phyloP scores from a whole-genome alignment of 2,113 vertebrate genomes.

The Phasianus colchicus region DNA sequence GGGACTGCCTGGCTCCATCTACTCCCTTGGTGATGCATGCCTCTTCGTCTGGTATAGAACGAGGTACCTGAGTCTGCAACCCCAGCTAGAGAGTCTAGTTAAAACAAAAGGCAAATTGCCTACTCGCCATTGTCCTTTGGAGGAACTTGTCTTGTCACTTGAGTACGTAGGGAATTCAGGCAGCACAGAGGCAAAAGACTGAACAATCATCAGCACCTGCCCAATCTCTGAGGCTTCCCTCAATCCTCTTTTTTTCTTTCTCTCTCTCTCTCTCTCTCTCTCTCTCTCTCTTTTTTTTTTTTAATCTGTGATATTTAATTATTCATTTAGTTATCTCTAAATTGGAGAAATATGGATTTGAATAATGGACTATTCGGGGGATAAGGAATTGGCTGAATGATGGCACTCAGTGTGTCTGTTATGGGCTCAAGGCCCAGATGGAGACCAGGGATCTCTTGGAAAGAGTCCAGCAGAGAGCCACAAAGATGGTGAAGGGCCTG shows the following conservation, averaged over 20 bases:
- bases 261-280: background rate
- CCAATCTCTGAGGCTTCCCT: background rate
- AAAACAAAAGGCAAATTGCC: accelerated
- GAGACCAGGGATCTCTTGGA: no score
- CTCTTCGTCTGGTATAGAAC: background rate
- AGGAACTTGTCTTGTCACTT: background rate
- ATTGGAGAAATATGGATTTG: background rate
- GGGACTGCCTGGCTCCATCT: background rate
- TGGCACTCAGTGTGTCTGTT: background rate
- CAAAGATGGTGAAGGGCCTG: no score
- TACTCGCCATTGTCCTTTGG: accelerated
- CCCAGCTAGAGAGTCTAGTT: background rate
- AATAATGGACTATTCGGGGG: background rate
- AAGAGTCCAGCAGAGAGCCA: no score
- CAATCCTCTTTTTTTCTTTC: background rate
- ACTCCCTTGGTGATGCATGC: background rate
- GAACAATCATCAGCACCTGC: accelerated
- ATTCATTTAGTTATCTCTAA: background rate
- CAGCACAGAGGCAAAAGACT: background rate
- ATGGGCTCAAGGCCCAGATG: background rate
- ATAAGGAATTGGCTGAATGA: background rate
- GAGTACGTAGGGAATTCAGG: background rate
- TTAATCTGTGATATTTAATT: no score
- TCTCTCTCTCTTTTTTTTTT: background rate
- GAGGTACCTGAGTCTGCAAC: background rate